A percentile compares a stretch with the other conserved stretches of the same genome.
phyloP scores from a whole-genome alignment of 2,888 invertebrate genomes.

The Thymelicus acteon region DNA sequence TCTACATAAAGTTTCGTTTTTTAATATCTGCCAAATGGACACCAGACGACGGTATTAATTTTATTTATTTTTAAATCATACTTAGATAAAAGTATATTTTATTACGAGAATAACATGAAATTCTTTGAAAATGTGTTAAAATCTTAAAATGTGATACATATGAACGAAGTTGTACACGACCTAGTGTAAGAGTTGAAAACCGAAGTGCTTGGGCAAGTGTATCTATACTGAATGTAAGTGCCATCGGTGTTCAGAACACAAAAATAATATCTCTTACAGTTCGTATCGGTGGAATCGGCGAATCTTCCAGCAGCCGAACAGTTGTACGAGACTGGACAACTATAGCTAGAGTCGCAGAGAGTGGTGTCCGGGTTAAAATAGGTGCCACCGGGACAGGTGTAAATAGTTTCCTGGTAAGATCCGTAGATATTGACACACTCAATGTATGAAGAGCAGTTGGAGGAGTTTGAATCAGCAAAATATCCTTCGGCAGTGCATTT shows the following conservation, averaged over 20 bases:
- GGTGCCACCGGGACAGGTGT: constrained; percentile 61
- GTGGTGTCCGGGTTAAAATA: constrained; percentile 67
- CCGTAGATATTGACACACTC: constrained; percentile 64
- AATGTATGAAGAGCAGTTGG: constrained; percentile 66
- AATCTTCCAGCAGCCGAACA: constrained; percentile 71
- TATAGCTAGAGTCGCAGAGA: constrained; percentile 64
- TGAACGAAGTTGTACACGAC: constrained; percentile 68
- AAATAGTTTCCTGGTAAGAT: constrained; percentile 56
- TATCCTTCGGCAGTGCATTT: constrained; percentile 66
- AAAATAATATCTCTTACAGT: constrained; percentile 69
- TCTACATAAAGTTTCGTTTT: too few relatives aligned
- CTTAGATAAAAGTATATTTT: too few relatives aligned
- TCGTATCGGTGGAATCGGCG: constrained; percentile 64
- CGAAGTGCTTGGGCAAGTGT: constrained; percentile 72
- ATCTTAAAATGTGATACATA: constrained; percentile 52
- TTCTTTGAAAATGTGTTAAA: too few relatives aligned
- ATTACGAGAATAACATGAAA: too few relatives aligned
- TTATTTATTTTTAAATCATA: too few relatives aligned
- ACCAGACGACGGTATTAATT: too few relatives aligned
- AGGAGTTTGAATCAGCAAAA: constrained; percentile 60
- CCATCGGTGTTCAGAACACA: constrained; percentile 62
- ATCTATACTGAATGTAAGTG: constrained; percentile 59
- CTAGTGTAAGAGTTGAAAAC: constrained; percentile 66
- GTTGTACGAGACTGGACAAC: constrained; percentile 57
- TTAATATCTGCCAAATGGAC: too few relatives aligned